Evolutionary conservation across 2,797 vertebrate genomes (phyloP), one percentile per base, ranked within the genome.

Genomic region (Psittacula derbiana): DNA sequence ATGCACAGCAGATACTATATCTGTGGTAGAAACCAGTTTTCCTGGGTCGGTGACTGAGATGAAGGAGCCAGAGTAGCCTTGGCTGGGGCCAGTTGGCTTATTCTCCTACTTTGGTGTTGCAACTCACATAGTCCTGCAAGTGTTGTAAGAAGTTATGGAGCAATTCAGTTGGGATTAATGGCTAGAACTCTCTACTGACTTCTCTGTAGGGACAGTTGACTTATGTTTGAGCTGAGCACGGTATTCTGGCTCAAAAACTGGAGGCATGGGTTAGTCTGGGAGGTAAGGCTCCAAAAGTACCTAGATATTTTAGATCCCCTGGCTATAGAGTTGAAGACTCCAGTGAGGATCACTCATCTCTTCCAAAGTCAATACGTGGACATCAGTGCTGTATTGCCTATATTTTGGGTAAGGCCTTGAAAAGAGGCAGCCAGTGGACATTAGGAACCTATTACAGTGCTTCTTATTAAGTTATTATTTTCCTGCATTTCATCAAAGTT

Each of bases 81-180:
- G 72, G 21, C 7, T 2, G 44, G 24, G 50, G 36, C 60, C 83
- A 89, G 84, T 57, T 95, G 90, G 55, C 52, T 76, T 46, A 43
- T 73, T 82, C 52, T 74, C 4, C 0, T 64, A 41, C 38, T 84
- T 83, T 78, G 40, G 9, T 96, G 80, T 96, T 2, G 20, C 83
- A 97, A 95, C 43, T 83, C 4, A 0, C 73, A 21, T 36, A 75
- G 66, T 52, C 65, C 55, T 91, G 50, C 21, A 58, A 94, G 40
- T 69, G 70, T 91, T 6, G 65, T 91, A 95, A 95, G 91, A 80
- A 84, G 43, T 78, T 81, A 81, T 86, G 87, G 66, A 92, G 87
- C 87, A 96, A 95, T 95, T 86, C 91, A 3, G 1, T 43, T 62
- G 62, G 66, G 75, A 86, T 55, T 88, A 89, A 91, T 93, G 85